These are phyloP conservation scores for Oreochromis niloticus DNA, from an alignment of 2,113 vertebrate species.

Conservation along the genomic window DNA sequence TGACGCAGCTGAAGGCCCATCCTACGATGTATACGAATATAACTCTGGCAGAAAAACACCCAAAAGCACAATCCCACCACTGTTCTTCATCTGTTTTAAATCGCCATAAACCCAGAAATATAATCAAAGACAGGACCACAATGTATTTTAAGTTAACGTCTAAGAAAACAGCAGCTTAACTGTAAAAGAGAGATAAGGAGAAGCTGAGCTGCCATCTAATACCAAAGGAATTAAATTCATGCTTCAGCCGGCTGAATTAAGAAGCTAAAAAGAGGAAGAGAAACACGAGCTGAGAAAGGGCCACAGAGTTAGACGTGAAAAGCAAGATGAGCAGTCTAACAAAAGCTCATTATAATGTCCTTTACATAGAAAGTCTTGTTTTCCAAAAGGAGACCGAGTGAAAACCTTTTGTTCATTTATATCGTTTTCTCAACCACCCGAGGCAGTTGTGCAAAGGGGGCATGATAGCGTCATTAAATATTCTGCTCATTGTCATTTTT, in stretches of 20 bases:
- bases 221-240: not conserved
- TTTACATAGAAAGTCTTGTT: not conserved
- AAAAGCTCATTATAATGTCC: not conserved
- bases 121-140: not conserved
- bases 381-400: not conserved
- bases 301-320: not conserved
- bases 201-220: not conserved
- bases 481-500: not conserved
- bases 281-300: not conserved
- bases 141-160: not conserved
- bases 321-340: not conserved
- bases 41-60: not conserved
- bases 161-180: not conserved
- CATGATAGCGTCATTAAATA: not conserved
- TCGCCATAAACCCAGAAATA: not conserved
- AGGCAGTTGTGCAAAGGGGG: not conserved
- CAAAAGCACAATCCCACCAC: not conserved
- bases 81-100: not conserved
- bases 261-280: slow-evolving; percentile 13
- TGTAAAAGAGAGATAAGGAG: not conserved
- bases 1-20: not conserved
- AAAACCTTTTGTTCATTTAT: not conserved
- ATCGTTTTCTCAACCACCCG: not conserved
- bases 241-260: not conserved
- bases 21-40: not conserved